Conservation (phyloP, 37 sponge, comb jelly and placozoan species). For the Agelas oroides region DNA sequence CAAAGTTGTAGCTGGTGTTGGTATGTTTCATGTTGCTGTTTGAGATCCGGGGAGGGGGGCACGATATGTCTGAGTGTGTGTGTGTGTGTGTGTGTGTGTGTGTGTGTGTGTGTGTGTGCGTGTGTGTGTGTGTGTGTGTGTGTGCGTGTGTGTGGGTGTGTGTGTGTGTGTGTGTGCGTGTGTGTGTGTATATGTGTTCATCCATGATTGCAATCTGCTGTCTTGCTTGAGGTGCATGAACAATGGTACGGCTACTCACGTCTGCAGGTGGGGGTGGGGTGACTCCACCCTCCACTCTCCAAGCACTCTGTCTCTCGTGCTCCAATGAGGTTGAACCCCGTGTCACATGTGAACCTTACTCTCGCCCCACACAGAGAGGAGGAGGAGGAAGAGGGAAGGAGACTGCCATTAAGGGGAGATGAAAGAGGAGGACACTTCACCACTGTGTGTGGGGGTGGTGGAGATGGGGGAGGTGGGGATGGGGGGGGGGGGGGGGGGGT, state of each 20-base stretch:
- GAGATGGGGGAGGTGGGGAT: no score
- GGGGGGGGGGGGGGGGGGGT: no score
- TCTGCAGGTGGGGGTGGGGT: constrained; percentile 2
- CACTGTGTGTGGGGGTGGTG: no score
- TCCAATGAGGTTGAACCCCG: constrained; percentile 2
- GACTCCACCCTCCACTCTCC: constrained; percentile 17
- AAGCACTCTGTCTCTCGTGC: neutral
- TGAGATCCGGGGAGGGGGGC: neutral
- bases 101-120: neutral
- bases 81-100: neutral
- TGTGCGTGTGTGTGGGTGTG: no score
- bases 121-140: no score
- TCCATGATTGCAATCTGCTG: no score
- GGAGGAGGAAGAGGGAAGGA: neutral
- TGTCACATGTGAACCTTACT: neutral
- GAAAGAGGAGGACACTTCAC: no score
- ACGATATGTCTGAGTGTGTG: neutral
- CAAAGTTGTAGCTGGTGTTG: neutral
- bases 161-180: no score
- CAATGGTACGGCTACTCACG: neutral
- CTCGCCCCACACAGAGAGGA: neutral
- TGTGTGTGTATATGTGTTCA: no score
- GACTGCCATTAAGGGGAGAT: no score
- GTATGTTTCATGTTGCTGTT: neutral
- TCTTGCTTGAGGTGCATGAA: no score